These are phyloP conservation scores for Cossypha heuglini DNA, from an alignment of 2,797 vertebrate species.

Conservation along the genomic window DNA sequence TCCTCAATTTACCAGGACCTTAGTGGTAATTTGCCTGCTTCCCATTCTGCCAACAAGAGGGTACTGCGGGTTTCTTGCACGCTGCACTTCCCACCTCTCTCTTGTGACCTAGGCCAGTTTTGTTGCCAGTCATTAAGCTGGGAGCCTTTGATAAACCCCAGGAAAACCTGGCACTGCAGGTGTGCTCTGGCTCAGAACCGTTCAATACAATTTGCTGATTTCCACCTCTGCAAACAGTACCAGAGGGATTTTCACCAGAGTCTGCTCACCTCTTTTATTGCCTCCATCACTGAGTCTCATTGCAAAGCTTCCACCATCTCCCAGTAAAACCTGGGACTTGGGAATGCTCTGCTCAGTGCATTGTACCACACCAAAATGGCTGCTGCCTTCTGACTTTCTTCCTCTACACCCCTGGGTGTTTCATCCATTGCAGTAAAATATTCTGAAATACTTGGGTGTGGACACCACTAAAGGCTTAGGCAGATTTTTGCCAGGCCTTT, in stretches of 20 bases:
- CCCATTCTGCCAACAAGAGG: not conserved
- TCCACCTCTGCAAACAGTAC: not conserved
- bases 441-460: not conserved
- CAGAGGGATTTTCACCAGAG: not conserved
- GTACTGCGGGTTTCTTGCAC: not conserved
- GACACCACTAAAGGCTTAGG: no score
- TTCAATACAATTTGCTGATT: not conserved
- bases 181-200: not conserved
- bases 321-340: not conserved
- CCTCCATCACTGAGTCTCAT: not conserved
- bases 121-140: not conserved
- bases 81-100: rapidly evolving
- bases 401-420: not conserved
- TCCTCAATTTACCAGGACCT: not conserved
- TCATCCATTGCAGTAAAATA: not conserved
- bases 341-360: not conserved
- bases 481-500: no score
- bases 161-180: not conserved
- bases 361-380: not conserved
- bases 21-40: not conserved
- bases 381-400: not conserved
- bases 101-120: not conserved
- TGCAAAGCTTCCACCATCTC: not conserved
- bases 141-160: not conserved
- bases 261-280: not conserved